Evolutionary conservation across 2,797 vertebrate species (phyloP), one percentile per base, ranked within the genome.

Genomic region (Lithobates sylvaticus): DNA sequence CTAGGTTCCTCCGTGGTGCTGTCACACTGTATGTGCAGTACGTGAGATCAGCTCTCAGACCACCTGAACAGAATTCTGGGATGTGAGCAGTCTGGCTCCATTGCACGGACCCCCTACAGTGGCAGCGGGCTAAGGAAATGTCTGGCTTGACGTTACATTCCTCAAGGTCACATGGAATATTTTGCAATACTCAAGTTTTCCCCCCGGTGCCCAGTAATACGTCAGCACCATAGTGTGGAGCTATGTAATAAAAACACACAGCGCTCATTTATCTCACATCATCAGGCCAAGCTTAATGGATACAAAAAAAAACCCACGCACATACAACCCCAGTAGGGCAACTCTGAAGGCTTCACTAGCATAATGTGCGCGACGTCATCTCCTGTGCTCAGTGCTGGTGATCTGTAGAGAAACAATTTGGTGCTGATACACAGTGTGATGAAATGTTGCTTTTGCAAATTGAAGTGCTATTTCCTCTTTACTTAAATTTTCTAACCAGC

Each of bases 71-170:
- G 27, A 0, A 10, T 26, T 67, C 65, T 71, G 77, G 73, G 78
- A 85, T 61, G 47, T 8, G 47, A 70, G 47, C 32, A 77, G 23
- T 58, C 76, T 0, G n/a, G 76, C 54, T 85, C 78, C 58, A 78
- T 68, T 36, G 69, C 73, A 21, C 58, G 67, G 84, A 89, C 79
- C 82, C 82, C n/a, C 85, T 7, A 5, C 81, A n/a, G 85, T 67
- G 72, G 78, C 70, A 1, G 0, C 0, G 0, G 72, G 87, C 44
- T 26, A 72, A 89, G 85, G 82, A 89, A 90, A 87, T 0, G 39
- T 73, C 73, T 89, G 76, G 82, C 64, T 77, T 78, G 88, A 77
- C 73, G 32, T 5, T 88, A 86, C 72, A 84, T 88, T 88, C 88
- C 88, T 88, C 3, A 5, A 21, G 58, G 58, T 75, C 76, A 71